A percentile compares a stretch with the other conserved stretches of the same genome.
These are phyloP conservation scores for Carlito syrichta DNA, from an alignment of 2,113 vertebrate genomes.

Conservation along the genomic window DNA sequence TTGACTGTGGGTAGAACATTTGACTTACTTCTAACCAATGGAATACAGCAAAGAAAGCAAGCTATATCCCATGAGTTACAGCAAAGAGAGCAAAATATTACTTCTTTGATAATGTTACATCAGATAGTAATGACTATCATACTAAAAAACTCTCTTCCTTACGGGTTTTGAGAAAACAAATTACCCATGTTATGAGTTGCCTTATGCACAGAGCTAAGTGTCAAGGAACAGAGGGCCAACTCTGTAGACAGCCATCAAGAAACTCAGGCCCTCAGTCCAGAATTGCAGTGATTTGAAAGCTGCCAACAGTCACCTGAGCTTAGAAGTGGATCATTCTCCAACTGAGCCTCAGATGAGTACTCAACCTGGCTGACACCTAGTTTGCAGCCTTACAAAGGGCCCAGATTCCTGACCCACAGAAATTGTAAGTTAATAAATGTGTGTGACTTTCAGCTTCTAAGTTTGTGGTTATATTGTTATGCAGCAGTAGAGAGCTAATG, in stretches of 20 bases:
- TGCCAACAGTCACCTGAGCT: not conserved
- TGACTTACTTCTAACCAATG: not conserved
- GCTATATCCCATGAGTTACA: no score
- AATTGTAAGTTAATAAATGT: not conserved
- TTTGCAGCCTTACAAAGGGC: not conserved
- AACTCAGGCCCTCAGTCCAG: not conserved
- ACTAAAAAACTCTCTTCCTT: not conserved
- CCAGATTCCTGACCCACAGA: not conserved
- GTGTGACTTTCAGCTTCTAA: not conserved
- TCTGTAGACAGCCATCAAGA: not conserved
- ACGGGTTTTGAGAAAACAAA: not conserved
- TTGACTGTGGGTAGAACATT: no score
- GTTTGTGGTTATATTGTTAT: no score
- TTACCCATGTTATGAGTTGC: no score
- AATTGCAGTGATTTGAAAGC: no score
- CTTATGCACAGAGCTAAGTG: not conserved
- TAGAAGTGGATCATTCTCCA: not conserved
- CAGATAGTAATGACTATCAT: not conserved
- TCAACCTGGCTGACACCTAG: not conserved
- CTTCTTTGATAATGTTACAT: not conserved
- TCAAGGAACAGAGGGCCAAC: not conserved
- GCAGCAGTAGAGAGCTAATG: no score
- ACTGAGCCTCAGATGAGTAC: not conserved
- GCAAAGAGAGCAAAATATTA: not conserved
- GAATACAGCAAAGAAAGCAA: not conserved